Evolutionary conservation across 2,797 vertebrate genomes (phyloP), one percentile per base, ranked within the genome.

Genomic region (Vultur gryphus): DNA sequence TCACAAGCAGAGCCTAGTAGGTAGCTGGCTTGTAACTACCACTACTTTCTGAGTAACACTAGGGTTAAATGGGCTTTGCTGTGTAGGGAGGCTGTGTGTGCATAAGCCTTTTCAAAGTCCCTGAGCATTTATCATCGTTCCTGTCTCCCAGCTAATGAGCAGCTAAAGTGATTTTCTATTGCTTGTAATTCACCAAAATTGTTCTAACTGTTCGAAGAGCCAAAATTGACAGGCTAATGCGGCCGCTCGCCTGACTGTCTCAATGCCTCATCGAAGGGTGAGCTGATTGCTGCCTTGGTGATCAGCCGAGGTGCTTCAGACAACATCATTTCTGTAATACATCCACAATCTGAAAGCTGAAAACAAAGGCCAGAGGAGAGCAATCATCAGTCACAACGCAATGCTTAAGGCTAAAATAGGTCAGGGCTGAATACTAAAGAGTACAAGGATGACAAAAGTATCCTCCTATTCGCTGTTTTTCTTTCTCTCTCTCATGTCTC

Each of bases 101-200:
- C 76, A 90, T 72, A 86, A 94, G 87, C 84, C 87, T 88, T 94
- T 96, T 92, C 87, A 84, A 92, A 41, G 52, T 93, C 90, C 95
- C 93, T 23, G 57, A 81, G 77, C 91, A 97, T 97, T 97, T 92
- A 93, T 98, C 96, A 97, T 97, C 52, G 4, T 93, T 97, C 89
- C 92, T 95, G 94, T 95, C 94, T 98, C 85, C 55, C 55, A 84
- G 89, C 96, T 98, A 98, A 98, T 97, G 97, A 98, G 91, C 90
- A 97, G 94, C 96, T 97, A 95, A 96, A 98, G 96, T 97, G 97
- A 97, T 98, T 97, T 98, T 98, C 97, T 98, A 97, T 97, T 97
- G 97, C 98, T 97, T 97, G 95, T 97, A 98, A 98, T 98, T 98
- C 97, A 93, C 95, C 94, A 90, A 91, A 98, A 98, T 98, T 97